Evolutionary conservation across 2,113 vertebrate genomes (phyloP).

Genomic region (Sphaerodactylus townsendi): DNA sequence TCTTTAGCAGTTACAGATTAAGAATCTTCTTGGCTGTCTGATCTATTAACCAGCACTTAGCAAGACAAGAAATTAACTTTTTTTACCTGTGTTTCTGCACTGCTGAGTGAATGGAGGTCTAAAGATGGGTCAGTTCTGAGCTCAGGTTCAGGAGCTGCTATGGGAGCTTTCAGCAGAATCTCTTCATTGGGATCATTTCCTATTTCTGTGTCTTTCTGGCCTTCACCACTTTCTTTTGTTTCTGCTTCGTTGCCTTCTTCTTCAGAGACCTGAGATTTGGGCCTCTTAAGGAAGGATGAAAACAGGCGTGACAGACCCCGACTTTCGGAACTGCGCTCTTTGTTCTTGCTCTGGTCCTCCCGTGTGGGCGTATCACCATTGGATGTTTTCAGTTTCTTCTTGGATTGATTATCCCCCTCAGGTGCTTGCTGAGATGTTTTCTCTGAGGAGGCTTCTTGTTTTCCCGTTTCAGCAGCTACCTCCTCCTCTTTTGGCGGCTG

Average conservation of each 20-base stretch:
- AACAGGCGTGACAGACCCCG: constrained; percentile 91
- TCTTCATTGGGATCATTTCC: constrained; percentile 73
- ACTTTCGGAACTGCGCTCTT: constrained; percentile 76
- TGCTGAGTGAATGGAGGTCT: constrained; percentile 94
- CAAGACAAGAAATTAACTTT: constrained; percentile 26
- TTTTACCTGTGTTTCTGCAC: constrained; percentile 91
- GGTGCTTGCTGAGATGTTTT: constrained; percentile 36
- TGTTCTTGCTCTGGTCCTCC: constrained; percentile 80
- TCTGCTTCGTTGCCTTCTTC: constrained; percentile 77
- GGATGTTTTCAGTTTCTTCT: constrained; percentile 68
- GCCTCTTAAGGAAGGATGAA: constrained; percentile 91
- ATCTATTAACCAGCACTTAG: constrained; percentile 18
- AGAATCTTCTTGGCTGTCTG: background rate
- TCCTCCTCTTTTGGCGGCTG: constrained; percentile 76
- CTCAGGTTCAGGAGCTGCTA: constrained; percentile 94
- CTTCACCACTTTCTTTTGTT: constrained; percentile 64
- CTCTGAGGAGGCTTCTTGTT: constrained; percentile 63
- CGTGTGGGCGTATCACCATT: constrained; percentile 72
- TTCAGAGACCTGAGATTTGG: constrained; percentile 88
- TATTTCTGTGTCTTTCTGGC: constrained; percentile 66
- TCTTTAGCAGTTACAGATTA: background rate
- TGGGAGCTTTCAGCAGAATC: constrained; percentile 88
- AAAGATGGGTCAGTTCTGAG: constrained; percentile 87
- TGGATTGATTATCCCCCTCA: constrained; percentile 43
- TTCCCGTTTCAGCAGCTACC: constrained; percentile 58